Evolutionary conservation across 2,888 invertebrate species (phyloP).

Genomic region (Brachycybe producta): DNA sequence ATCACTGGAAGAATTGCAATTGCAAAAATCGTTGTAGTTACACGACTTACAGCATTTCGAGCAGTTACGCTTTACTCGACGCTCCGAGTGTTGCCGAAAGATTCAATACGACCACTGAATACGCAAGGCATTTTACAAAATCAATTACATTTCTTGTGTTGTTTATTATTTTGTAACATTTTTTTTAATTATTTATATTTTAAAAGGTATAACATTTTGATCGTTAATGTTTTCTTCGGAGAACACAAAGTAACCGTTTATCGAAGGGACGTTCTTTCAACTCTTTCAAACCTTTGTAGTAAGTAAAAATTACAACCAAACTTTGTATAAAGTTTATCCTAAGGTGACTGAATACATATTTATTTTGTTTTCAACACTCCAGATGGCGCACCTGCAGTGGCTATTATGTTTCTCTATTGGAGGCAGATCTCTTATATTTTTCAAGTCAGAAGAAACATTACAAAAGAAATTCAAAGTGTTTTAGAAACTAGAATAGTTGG

Average conservation of each 20-base stretch:
- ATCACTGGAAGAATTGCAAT: slow-evolving; percentile 1
- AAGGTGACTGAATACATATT: too few species aligned
- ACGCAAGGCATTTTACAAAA: slow-evolving; percentile 3
- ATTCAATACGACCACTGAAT: slow-evolving; percentile 9
- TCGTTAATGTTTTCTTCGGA: slow-evolving; percentile 14
- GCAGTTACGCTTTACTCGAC: slow-evolving; percentile 9
- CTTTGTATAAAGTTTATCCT: background rate
- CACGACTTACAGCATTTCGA: background rate
- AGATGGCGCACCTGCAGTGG: too few species aligned
- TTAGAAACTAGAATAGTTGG: too few species aligned
- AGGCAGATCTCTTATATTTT: background rate
- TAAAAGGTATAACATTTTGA: slow-evolving; percentile 11
- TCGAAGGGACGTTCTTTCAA: slow-evolving; percentile 9
- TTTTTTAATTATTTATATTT: background rate
- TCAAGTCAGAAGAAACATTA: background rate
- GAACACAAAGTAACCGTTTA: background rate
- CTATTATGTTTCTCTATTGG: too few species aligned
- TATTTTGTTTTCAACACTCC: too few species aligned
- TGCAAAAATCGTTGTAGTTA: slow-evolving; percentile 14
- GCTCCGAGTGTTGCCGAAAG: slow-evolving; percentile 5
- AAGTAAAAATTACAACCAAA: background rate
- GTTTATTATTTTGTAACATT: background rate
- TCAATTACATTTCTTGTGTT: background rate
- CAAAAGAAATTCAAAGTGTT: too few species aligned
- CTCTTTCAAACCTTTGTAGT: slow-evolving; percentile 8